A percentile compares a stretch with the other conserved stretches of the same genome.
Conservation (phyloP, 2,113 vertebrate species). For the Erythrolamprus reginae region DNA sequence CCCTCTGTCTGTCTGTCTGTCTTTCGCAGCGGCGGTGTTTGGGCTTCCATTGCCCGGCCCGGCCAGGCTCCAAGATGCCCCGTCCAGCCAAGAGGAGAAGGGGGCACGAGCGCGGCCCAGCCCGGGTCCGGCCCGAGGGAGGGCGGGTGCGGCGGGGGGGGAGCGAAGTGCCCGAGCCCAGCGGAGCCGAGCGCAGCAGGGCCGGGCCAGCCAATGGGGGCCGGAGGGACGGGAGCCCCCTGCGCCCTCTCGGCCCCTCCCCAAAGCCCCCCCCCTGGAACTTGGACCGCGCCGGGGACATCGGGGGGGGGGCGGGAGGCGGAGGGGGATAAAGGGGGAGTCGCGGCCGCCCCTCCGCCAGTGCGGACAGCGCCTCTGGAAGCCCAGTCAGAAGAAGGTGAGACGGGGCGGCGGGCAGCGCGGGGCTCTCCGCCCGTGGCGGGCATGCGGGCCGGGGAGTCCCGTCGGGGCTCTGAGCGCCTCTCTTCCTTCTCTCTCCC, state of each 20-base stretch:
- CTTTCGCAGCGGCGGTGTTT: background rate
- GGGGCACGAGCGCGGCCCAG: too few species aligned
- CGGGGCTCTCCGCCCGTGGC: too few species aligned
- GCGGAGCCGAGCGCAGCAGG: rapidly evolving
- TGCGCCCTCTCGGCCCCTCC: background rate
- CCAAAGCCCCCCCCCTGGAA: background rate
- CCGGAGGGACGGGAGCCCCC: background rate
- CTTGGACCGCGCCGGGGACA: conserved; percentile 35
- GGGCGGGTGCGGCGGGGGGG: rapidly evolving
- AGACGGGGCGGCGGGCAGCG: background rate
- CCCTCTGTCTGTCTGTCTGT: background rate
- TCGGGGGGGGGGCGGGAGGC: background rate
- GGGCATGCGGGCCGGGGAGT: too few species aligned
- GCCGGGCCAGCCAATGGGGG: background rate
- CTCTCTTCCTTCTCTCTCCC: background rate
- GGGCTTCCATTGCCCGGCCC: background rate
- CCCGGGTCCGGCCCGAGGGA: too few species aligned
- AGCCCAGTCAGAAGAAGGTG: background rate
- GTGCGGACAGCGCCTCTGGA: background rate
- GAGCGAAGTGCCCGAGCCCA: conserved; percentile 19
- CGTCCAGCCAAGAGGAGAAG: background rate
- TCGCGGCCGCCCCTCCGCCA: background rate
- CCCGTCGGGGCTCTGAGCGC: background rate
- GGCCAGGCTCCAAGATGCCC: background rate
- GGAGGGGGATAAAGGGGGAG: background rate